These are phyloP conservation scores for Rhodinocichla rosea DNA, from an alignment of 2,113 vertebrate species.

Conservation along the genomic window DNA sequence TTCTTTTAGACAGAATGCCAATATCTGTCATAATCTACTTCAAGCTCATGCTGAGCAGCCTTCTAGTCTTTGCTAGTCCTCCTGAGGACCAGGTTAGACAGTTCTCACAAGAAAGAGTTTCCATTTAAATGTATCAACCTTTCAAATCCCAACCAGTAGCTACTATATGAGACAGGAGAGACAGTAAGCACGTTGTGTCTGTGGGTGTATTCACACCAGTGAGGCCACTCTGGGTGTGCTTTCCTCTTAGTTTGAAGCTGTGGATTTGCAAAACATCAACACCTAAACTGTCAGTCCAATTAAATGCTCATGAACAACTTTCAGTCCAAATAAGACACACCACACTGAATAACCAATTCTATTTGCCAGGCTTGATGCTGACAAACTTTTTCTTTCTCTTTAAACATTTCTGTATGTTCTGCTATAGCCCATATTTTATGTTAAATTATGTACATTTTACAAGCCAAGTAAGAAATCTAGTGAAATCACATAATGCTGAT, in stretches of 20 bases:
- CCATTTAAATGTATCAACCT: background rate
- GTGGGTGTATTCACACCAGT: background rate
- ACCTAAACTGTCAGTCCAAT: background rate
- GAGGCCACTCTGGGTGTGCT: background rate
- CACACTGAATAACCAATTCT: background rate
- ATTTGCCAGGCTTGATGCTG: background rate
- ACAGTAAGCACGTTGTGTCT: background rate
- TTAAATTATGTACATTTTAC: background rate
- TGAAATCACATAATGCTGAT: background rate
- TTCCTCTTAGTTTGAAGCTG: background rate
- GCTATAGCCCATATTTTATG: background rate
- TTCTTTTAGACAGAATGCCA: slow-evolving; percentile 20
- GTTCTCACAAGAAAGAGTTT: background rate
- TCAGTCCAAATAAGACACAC: background rate
- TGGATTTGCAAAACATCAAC: background rate
- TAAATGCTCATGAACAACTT: background rate
- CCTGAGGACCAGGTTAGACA: background rate
- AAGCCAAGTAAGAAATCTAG: background rate
- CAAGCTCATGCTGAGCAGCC: background rate
- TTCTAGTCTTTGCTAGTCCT: background rate
- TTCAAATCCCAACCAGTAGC: background rate
- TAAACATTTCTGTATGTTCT: background rate
- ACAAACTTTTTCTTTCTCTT: background rate
- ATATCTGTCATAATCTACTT: slow-evolving; percentile 21
- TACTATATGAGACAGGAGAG: background rate